phyloP scores from a whole-genome alignment of 2,113 vertebrate genomes.

The Epinephelus lanceolatus region DNA sequence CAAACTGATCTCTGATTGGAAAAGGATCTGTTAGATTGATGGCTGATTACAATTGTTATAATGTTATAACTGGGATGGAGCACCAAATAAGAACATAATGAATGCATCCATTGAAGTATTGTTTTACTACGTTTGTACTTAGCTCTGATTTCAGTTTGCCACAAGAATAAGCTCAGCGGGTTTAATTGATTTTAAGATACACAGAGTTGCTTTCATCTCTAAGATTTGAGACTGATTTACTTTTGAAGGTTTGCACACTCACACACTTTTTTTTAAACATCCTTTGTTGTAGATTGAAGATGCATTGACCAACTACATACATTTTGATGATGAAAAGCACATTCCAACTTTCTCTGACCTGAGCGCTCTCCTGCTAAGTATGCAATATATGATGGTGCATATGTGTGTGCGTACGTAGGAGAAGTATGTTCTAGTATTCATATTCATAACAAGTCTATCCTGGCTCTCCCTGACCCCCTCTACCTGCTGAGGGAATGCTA shows the following conservation, averaged over 20 bases:
- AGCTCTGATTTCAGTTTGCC: conserved; percentile 1
- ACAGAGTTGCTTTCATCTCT: conserved; percentile 27
- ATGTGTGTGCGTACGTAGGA: background rate
- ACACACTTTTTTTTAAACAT: background rate
- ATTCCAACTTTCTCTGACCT: conserved; percentile 58
- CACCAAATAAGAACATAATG: background rate
- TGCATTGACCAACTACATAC: conserved; percentile 33
- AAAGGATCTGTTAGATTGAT: background rate
- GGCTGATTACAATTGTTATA: background rate
- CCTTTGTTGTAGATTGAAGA: conserved; percentile 44
- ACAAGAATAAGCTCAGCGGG: conserved; percentile 11
- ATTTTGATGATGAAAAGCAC: conserved; percentile 63
- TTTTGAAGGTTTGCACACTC: conserved; percentile 1
- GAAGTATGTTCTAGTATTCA: conserved; percentile 52
- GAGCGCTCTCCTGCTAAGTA: conserved; percentile 20
- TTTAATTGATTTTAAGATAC: conserved; percentile 28
- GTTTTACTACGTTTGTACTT: conserved; percentile 13
- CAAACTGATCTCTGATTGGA: background rate
- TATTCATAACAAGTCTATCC: conserved; percentile 66
- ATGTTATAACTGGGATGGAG: background rate
- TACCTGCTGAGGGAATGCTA: conserved; percentile 61
- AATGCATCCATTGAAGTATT: background rate
- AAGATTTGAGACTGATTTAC: conserved; percentile 22
- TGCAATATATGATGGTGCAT: conserved; percentile 23
- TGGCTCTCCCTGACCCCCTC: conserved; percentile 61